Evolutionary conservation across 2,888 invertebrate genomes (phyloP).

Genomic region (Atethmia centrago): DNA sequence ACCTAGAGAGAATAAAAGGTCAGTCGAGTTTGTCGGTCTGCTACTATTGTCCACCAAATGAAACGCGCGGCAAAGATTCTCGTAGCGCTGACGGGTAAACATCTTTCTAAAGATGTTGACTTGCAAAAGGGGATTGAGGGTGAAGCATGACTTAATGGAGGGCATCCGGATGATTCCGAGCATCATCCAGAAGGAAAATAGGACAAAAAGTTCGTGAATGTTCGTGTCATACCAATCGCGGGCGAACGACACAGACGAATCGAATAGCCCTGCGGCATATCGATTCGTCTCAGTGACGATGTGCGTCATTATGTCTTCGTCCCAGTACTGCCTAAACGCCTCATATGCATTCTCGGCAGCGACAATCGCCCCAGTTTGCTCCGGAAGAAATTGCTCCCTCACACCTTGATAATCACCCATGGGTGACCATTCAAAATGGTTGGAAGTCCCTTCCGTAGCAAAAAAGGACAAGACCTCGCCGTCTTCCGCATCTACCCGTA

Average conservation of each 20-base stretch:
- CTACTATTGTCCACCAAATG: neutral
- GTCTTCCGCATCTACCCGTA: slow-evolving; percentile 1
- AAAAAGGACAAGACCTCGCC: neutral
- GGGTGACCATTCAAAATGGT: neutral
- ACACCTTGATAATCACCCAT: neutral
- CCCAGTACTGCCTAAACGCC: neutral
- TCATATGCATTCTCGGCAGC: neutral
- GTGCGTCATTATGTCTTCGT: too few species aligned
- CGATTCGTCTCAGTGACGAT: too few species aligned
- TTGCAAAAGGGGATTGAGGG: neutral
- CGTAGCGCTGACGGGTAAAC: neutral
- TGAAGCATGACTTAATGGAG: too few species aligned
- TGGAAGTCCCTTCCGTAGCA: neutral
- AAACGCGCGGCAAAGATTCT: slow-evolving; percentile 6
- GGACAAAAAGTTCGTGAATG: neutral
- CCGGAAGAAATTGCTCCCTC: neutral
- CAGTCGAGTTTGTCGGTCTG: neutral
- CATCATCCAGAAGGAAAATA: slow-evolving; percentile 19
- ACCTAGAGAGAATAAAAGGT: neutral
- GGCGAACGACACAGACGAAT: too few species aligned
- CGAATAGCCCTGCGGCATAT: too few species aligned
- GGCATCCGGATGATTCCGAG: slow-evolving; percentile 11
- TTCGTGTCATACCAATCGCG: slow-evolving; percentile 9
- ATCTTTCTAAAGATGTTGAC: neutral
- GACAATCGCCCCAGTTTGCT: neutral